Percentiles rank a stretch among this genome's conserved stretches.
Evolutionary conservation across 92 coral and sea anemone species (phyloP).

Genomic region (Pocillopora grandis): DNA sequence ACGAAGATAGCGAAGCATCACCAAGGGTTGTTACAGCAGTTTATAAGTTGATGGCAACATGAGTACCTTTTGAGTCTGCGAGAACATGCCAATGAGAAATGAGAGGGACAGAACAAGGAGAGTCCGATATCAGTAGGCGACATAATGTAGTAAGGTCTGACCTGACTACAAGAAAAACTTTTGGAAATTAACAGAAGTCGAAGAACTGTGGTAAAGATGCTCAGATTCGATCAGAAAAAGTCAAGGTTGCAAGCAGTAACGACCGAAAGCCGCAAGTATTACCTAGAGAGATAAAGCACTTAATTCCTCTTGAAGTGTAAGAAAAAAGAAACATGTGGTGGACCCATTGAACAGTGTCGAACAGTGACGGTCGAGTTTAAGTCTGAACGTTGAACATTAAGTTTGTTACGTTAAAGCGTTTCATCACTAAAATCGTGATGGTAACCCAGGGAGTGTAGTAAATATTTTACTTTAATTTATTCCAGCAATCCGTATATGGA

Average conservation of each 20-base stretch:
- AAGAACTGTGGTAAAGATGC: slow-evolving; percentile 36
- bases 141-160: too few relatives aligned
- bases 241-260: slow-evolving; percentile 10
- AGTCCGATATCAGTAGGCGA: neutral
- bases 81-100: neutral
- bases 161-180: slow-evolving; percentile 19
- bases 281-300: slow-evolving; percentile 28
- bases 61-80: neutral
- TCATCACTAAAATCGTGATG: too few relatives aligned
- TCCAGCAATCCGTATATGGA: too few relatives aligned
- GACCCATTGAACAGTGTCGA: too few relatives aligned
- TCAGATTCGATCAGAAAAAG: slow-evolving; percentile 32
- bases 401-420: too few relatives aligned
- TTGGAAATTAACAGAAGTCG: slow-evolving; percentile 39
- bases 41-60: neutral
- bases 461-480: too few relatives aligned
- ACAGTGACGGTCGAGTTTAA: too few relatives aligned
- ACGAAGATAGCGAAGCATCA: neutral
- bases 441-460: too few relatives aligned
- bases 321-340: too few relatives aligned
- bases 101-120: neutral
- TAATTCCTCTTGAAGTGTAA: slow-evolving; percentile 38
- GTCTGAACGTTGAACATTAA: too few relatives aligned
- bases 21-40: neutral
- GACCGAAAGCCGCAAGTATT: slow-evolving; percentile 27